Conservation (phyloP, 2,888 invertebrate species). For the Hirtodrosophila confusa region DNA sequence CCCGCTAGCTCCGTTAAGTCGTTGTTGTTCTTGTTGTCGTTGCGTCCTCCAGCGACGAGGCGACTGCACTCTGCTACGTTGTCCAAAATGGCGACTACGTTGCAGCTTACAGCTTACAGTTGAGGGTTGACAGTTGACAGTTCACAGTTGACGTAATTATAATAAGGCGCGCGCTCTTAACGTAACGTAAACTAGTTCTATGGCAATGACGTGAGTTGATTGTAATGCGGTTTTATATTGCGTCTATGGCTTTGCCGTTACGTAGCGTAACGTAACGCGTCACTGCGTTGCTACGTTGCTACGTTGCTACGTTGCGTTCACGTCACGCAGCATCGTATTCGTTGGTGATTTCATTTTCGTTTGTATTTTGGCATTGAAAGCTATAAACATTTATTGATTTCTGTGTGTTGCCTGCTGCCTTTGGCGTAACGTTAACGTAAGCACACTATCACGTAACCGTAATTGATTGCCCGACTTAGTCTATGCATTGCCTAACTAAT, state of each 20-base stretch:
- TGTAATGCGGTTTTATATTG: slow-evolving; percentile 33
- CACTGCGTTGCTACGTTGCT: slow-evolving; percentile 22
- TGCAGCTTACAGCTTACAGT: slow-evolving; percentile 54
- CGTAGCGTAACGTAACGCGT: slow-evolving; percentile 60
- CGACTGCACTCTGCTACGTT: slow-evolving; percentile 8
- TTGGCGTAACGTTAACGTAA: slow-evolving; percentile 57
- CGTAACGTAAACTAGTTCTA: slow-evolving; percentile 21
- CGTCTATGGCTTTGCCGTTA: slow-evolving; percentile 36
- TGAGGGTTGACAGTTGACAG: slow-evolving; percentile 14
- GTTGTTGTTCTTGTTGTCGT: slow-evolving; percentile 47
- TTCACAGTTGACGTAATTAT: slow-evolving; percentile 63
- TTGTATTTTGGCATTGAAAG: slow-evolving; percentile 80
- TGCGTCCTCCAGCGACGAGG: slow-evolving; percentile 28
- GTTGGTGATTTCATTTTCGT: slow-evolving; percentile 82
- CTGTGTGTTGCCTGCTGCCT: slow-evolving; percentile 53
- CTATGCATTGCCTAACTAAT: slow-evolving; percentile 60
- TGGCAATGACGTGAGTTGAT: slow-evolving; percentile 45
- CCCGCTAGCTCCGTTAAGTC: slow-evolving; percentile 74
- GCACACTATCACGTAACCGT: slow-evolving; percentile 46
- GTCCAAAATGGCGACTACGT: slow-evolving; percentile 26
- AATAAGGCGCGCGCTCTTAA: slow-evolving; percentile 60
- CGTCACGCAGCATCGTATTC: slow-evolving; percentile 69
- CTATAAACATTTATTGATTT: slow-evolving; percentile 81
- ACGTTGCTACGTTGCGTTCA: slow-evolving; percentile 67
- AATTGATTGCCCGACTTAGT: slow-evolving; percentile 43